Percentiles rank a stretch among this genome's conserved stretches.
These are phyloP conservation scores for Charanyca ferruginea DNA, from an alignment of 2,888 invertebrate species.

Conservation along the genomic window DNA sequence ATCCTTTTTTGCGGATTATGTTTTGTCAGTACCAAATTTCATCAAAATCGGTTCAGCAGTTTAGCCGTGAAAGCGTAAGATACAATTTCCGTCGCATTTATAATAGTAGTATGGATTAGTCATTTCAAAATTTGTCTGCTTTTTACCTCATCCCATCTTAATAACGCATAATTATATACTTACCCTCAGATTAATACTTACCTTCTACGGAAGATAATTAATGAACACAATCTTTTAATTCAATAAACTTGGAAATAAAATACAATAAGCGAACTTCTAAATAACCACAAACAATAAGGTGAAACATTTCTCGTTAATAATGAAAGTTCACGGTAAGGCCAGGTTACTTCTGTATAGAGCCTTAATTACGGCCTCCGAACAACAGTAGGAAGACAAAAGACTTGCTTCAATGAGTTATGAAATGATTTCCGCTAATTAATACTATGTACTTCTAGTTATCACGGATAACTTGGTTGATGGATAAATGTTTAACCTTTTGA, in stretches of 20 bases:
- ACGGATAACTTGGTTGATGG: background rate
- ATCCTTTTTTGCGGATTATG: too few relatives aligned
- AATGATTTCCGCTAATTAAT: slow-evolving; percentile 48
- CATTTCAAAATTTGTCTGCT: too few relatives aligned
- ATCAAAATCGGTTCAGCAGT: too few relatives aligned
- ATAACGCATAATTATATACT: too few relatives aligned
- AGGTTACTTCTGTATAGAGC: slow-evolving; percentile 32
- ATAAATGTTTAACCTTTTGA: background rate
- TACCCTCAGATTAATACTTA: too few relatives aligned
- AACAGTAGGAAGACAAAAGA: slow-evolving; percentile 43
- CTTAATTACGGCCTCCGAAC: slow-evolving; percentile 48
- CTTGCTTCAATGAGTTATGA: slow-evolving; percentile 39
- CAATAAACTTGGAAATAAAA: slow-evolving; percentile 12
- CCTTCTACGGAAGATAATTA: too few relatives aligned
- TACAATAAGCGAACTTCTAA: slow-evolving; percentile 30
- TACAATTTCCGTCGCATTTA: too few relatives aligned
- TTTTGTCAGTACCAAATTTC: too few relatives aligned
- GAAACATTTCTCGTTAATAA: slow-evolving; percentile 48
- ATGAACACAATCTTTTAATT: background rate
- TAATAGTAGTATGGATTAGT: too few relatives aligned
- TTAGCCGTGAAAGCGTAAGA: too few relatives aligned
- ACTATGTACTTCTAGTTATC: slow-evolving; percentile 28
- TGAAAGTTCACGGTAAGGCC: slow-evolving; percentile 39
- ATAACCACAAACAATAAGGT: slow-evolving; percentile 48
- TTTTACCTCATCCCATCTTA: too few relatives aligned